phyloP scores from a whole-genome alignment of 2,113 vertebrate species.

The Seriola rivoliana region DNA sequence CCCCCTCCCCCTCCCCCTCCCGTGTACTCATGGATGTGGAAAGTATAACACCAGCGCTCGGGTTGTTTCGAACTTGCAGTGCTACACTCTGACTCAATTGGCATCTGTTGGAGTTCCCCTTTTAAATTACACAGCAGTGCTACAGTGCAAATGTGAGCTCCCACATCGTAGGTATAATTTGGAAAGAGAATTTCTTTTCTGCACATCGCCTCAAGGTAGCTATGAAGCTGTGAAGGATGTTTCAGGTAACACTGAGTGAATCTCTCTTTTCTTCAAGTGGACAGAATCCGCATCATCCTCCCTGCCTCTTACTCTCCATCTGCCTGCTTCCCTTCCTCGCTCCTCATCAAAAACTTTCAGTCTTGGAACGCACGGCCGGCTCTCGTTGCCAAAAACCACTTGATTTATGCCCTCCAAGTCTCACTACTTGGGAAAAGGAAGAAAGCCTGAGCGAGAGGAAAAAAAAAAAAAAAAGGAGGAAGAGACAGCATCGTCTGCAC shows the following conservation, averaged over 20 bases:
- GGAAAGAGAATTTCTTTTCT: not conserved
- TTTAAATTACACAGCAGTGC: not conserved
- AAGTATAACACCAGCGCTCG: no score
- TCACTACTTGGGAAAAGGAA: not conserved
- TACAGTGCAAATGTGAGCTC: not conserved
- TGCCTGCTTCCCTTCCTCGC: not conserved
- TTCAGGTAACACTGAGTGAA: not conserved
- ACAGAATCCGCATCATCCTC: not conserved
- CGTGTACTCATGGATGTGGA: no score
- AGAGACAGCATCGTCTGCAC: constrained; percentile 7
- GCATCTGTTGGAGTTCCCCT: not conserved
- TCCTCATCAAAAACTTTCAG: constrained; percentile 21
- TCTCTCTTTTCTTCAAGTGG: not conserved
- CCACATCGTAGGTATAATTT: not conserved
- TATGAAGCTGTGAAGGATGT: not conserved
- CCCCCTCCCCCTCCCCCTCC: no score
- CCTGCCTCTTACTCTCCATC: not conserved
- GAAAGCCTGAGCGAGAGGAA: not conserved
- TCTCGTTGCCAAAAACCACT: constrained; percentile 33
- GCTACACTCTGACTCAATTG: no score
- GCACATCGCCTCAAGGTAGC: not conserved
- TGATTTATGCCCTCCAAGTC: constrained; percentile 42
- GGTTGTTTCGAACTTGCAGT: no score
- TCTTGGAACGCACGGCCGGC: constrained; percentile 19
- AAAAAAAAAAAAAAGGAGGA: not conserved